Conservation (phyloP, 2,113 vertebrate species). For the Pardalotus punctatus region DNA sequence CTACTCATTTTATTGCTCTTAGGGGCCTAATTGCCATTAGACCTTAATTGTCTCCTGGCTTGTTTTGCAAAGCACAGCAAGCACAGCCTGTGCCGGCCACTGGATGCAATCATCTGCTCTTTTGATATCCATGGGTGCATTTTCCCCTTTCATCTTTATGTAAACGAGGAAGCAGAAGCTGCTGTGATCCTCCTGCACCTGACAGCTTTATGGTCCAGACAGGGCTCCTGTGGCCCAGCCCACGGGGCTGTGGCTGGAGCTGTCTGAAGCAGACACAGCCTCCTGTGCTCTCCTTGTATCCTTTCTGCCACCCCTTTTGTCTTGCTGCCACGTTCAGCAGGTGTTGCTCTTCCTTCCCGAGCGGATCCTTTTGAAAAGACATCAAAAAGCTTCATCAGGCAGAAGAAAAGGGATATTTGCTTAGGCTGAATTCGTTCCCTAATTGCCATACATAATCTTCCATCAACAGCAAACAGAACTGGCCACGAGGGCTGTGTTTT, state of each 20-base stretch:
- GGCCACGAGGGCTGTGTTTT: not conserved
- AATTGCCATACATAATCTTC: not conserved
- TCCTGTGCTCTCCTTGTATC: not conserved
- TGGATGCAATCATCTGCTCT: not conserved
- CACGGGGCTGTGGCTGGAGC: not conserved
- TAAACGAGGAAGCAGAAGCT: not conserved
- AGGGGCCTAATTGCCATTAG: not conserved
- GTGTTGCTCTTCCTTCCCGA: not conserved
- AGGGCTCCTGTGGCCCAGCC: not conserved
- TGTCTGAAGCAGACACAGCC: not conserved
- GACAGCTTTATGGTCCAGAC: not conserved
- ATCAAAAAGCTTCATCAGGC: not conserved
- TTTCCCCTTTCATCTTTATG: slow-evolving; percentile 15
- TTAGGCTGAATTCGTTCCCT: not conserved
- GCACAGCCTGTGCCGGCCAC: not conserved
- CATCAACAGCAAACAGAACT: not conserved
- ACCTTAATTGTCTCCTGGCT: not conserved
- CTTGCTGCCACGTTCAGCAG: not conserved
- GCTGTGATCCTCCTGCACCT: slow-evolving; percentile 9
- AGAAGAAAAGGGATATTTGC: not conserved
- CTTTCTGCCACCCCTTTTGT: not conserved
- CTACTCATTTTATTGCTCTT: not conserved
- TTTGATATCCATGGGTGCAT: not conserved
- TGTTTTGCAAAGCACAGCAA: not conserved
- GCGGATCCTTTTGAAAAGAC: not conserved